Base-by-base conservation (phyloP, 2,113 vertebrate species). In the Thalassoma bifasciatum region DNA sequence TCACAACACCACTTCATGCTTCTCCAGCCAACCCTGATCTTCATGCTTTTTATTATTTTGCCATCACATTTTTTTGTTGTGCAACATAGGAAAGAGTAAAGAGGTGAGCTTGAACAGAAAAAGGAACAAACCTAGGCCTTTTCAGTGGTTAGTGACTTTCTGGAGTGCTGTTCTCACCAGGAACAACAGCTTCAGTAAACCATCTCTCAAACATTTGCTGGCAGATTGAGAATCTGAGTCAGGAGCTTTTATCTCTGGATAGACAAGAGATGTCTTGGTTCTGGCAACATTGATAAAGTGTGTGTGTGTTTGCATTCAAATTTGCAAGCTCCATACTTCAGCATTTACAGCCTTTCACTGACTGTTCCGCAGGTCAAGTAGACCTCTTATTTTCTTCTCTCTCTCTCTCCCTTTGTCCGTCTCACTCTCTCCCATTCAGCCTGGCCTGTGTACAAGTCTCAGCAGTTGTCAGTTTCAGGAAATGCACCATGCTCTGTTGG, bases 401-500 rank as follows among this genome's bases (percentile, higher is more conserved):
- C 44, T 49, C 23, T 46, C 56, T 51, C 13, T 53, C 66, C 36
- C 26, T 58, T 61, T 10, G 13, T 77, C 75, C 57, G 30, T 52
- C 36, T 77, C 21, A 66, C 68, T 79, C 36, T 38, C 66, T 87
- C 82, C 53, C 67, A 13, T 79, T 76, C 56, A 51, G 66, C 75
- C 84, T 79, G 89, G 86, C 80, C 50, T 47, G 50, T 30, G 62
- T 74, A 51, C 75, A 75, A 79, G 68, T 75, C 72, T 36, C 84
- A 65, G 42, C 66, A 86, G 87, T 90, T 91, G 91, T 91, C 89
- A 74, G 79, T 90, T 88, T 93, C 90, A 93, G 92, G 92, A 93
- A 93, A 89, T 87, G 81, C 83, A 75, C 70, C 60, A 77, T 23
- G 26, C 79, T 83, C 79, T 91, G 86, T 90, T 91, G 86, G 92